Percentiles rank a stretch among this genome's conserved stretches.
phyloP scores from a whole-genome alignment of 2,113 vertebrate species.

The Hassar affinis region DNA sequence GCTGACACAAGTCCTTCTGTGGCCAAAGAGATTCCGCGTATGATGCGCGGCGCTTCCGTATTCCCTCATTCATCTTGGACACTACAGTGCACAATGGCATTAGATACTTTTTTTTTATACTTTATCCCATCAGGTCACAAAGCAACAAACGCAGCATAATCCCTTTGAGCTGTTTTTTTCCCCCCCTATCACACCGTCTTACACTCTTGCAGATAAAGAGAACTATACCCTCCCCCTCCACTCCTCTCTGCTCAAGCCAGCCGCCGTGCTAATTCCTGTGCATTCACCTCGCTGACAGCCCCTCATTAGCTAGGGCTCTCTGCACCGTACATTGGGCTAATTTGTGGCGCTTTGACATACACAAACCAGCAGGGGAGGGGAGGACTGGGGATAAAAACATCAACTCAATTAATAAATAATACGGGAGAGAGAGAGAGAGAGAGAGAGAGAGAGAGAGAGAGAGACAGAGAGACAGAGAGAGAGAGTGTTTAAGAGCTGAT shows the following conservation, averaged over 20 bases:
- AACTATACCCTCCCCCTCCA: slow-evolving; percentile 29
- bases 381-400: slow-evolving; percentile 53
- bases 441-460: slow-evolving; percentile 17
- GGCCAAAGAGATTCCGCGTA: neutral
- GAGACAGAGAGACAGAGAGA: slow-evolving; percentile 17
- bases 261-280: slow-evolving; percentile 48
- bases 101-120: neutral
- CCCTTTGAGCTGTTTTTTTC: slow-evolving; percentile 12
- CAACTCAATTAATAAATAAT: slow-evolving; percentile 61
- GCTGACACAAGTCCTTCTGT: neutral
- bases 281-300: slow-evolving; percentile 52
- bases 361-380: slow-evolving; percentile 55
- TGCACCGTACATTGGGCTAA: slow-evolving; percentile 56
- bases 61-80: neutral
- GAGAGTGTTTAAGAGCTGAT: slow-evolving; percentile 43
- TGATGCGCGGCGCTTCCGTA: no score
- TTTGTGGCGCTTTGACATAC: slow-evolving; percentile 60
- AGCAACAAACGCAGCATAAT: slow-evolving; percentile 20
- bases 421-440: slow-evolving; percentile 27
- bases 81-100: neutral
- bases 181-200: slow-evolving; percentile 10
- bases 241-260: slow-evolving; percentile 24
- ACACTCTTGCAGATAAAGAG: slow-evolving; percentile 38
- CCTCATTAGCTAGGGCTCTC: slow-evolving; percentile 56
- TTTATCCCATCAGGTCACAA: slow-evolving; percentile 24